phyloP scores from a whole-genome alignment of 2,797 vertebrate species.

The Takifugu rubripes region DNA sequence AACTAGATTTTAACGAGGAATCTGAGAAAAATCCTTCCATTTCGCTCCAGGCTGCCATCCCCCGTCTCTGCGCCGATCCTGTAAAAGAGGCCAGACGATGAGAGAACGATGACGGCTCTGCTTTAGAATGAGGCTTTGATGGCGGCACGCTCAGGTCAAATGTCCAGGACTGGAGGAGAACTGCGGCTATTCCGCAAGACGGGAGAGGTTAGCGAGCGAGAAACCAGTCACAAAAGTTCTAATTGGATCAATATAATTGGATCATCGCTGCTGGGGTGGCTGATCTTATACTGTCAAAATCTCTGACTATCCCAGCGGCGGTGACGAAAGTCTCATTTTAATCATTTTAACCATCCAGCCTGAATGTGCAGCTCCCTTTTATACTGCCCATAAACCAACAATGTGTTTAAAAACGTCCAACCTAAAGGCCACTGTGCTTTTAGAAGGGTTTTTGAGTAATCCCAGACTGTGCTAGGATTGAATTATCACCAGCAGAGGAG shows the following conservation, averaged over 20 bases:
- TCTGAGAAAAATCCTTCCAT: too few species aligned
- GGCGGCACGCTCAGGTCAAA: constrained; percentile 1
- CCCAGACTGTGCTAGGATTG: constrained; percentile 2
- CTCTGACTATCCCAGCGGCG: constrained; percentile 30
- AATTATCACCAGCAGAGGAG: constrained; percentile 2
- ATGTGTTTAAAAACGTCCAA: constrained; percentile 11
- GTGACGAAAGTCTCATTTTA: constrained; percentile 8
- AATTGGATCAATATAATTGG: constrained; percentile 61
- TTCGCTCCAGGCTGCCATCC: too few species aligned
- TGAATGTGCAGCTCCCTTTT: constrained; percentile 4
- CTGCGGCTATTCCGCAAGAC: not conserved
- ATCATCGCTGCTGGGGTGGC: constrained; percentile 11
- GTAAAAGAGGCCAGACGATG: constrained; percentile 1
- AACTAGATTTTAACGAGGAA: not conserved
- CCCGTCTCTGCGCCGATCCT: too few species aligned
- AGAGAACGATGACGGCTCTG: not conserved
- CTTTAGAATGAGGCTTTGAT: not conserved
- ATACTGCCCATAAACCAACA: constrained; percentile 12
- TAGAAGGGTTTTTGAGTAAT: constrained; percentile 2
- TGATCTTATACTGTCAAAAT: constrained; percentile 25
- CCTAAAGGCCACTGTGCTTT: constrained; percentile 1
- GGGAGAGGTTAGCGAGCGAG: not conserved
- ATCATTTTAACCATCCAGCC: constrained; percentile 13
- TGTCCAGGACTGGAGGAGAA: not conserved
- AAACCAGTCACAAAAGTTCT: constrained; percentile 1